Base-by-base conservation (phyloP, 2,888 invertebrate species). In the Drosophila merina region DNA sequence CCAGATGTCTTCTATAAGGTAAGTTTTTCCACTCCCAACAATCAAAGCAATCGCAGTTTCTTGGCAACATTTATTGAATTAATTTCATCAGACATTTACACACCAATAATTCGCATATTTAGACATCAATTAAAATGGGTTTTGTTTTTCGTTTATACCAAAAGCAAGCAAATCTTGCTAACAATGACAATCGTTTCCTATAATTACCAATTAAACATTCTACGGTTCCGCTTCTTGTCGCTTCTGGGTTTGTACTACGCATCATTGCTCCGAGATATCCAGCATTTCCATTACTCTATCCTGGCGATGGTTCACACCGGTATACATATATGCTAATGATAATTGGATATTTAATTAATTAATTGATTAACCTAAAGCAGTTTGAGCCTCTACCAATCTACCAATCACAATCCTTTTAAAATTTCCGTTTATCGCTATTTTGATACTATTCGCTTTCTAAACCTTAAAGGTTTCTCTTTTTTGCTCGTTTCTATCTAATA, bases 1-100 rank as follows among this genome's bases (percentile, higher is more conserved):
- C 99, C 99, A 72, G 99, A 99, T 93, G 99, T 99, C 78, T 99
- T 97, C 93, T 99, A 97, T 92, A 99, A 97, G 96, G 98, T 97
- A 90, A 93, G 94, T 76, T 8, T n/a, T 12, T n/a, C 36, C n/a
- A 5, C 3, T 10, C 3, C 33, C 9, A 10, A 6, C 9, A 8
- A 38, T 8, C 2, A 6, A 8, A 28, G 10, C 8, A 7, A 3
- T 20, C 20, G 20, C n/a, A 25, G 1, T 49, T 30, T 14, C 20
- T 26, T 12, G 20, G 36, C 40, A 59, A 30, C 44, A 7, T 59
- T 60, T 70, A 72, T 72, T 72, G 33, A 63, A 62, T 47, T 14
- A 7, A 12, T n/a, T 49, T 38, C 38, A 42, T 20, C 40, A 9
- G 14, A 42, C 48, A 50, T 40, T 36, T 60, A 58, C 45, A 49